Percentiles rank a stretch among this genome's conserved stretches.
phyloP scores from a whole-genome alignment of 2,888 invertebrate genomes.

The Cepaea hortensis region DNA sequence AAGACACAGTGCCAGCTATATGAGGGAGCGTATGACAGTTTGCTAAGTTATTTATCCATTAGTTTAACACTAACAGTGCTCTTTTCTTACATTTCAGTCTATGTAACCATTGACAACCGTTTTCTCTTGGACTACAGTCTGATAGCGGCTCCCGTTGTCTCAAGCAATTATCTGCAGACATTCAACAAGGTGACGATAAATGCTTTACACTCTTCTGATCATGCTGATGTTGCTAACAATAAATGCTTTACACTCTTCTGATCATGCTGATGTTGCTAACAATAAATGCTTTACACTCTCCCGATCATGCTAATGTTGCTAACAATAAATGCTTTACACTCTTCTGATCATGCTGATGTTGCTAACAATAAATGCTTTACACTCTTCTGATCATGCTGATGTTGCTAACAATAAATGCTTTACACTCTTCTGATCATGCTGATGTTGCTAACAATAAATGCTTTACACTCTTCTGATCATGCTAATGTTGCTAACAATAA shows the following conservation, averaged over 20 bases:
- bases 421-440: too few relatives aligned
- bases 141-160: conserved; percentile 52
- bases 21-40: too few relatives aligned
- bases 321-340: background rate
- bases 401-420: background rate
- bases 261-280: too few relatives aligned
- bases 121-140: conserved; percentile 63
- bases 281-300: background rate
- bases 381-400: too few relatives aligned
- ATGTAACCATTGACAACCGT: conserved; percentile 49
- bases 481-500: too few relatives aligned
- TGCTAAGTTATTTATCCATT: background rate
- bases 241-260: background rate
- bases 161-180: conserved; percentile 56
- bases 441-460: background rate
- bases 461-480: too few relatives aligned
- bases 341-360: too few relatives aligned
- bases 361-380: background rate
- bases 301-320: too few relatives aligned
- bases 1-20: too few relatives aligned
- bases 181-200: conserved; percentile 56
- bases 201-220: background rate
- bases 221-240: too few relatives aligned
- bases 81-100: conserved; percentile 6
- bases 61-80: background rate